phyloP scores from a whole-genome alignment of 2,888 invertebrate genomes.

The Adelognathus sp. region DNA sequence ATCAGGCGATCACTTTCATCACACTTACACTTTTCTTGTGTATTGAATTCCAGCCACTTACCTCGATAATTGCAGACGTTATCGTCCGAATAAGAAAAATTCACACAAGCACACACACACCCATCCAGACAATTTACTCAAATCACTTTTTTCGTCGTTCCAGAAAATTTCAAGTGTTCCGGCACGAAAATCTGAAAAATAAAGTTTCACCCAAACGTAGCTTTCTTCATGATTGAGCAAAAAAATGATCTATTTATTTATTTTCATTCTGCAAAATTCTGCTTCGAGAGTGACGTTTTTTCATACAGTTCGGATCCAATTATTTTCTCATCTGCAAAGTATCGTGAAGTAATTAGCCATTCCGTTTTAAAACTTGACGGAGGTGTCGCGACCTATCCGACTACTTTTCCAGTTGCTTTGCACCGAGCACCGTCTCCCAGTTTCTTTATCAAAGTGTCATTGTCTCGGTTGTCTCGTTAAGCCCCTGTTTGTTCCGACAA shows the following conservation, averaged over 20 bases:
- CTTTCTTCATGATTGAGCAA: not conserved
- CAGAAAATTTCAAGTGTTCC: too few relatives aligned
- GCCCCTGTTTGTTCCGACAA: not conserved
- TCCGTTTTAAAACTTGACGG: not conserved
- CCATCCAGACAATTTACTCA: too few relatives aligned
- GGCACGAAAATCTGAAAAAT: too few relatives aligned
- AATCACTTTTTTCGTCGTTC: too few relatives aligned
- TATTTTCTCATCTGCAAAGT: not conserved
- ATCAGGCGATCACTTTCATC: too few relatives aligned
- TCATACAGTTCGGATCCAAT: not conserved
- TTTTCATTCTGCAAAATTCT: not conserved
- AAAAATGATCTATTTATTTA: not conserved
- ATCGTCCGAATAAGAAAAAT: too few relatives aligned
- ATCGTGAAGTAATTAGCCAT: not conserved
- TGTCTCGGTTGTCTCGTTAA: constrained; percentile 4
- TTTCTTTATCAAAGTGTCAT: constrained; percentile 2
- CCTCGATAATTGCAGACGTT: too few relatives aligned
- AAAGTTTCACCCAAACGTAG: too few relatives aligned
- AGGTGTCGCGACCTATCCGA: not conserved
- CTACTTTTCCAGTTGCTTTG: not conserved
- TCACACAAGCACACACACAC: too few relatives aligned
- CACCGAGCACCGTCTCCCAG: not conserved
- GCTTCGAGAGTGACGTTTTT: not conserved
- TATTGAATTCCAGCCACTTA: too few relatives aligned
- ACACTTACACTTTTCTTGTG: too few relatives aligned